phyloP scores from a whole-genome alignment of 2,113 vertebrate genomes.

The Phycodurus eques region DNA sequence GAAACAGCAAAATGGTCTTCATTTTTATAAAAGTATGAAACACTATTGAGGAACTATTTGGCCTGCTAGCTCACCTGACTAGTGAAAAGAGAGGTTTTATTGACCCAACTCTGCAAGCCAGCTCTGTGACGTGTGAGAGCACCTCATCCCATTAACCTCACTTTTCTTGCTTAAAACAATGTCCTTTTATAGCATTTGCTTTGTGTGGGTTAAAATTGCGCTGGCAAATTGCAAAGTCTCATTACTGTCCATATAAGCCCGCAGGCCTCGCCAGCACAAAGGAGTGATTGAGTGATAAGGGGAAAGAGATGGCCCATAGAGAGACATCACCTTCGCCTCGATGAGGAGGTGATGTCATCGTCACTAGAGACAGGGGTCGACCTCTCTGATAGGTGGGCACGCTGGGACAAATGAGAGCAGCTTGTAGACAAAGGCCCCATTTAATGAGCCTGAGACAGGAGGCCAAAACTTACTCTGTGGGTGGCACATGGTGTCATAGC shows the following conservation, averaged over 20 bases:
- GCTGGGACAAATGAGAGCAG: conserved; percentile 66
- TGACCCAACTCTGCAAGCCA: conserved; percentile 54
- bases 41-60: conserved; percentile 37
- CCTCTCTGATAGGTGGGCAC: conserved; percentile 66
- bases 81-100: conserved; percentile 68
- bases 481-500: conserved; percentile 76
- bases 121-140: conserved; percentile 57
- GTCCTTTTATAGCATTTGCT: conserved; percentile 69
- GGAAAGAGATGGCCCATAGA: conserved; percentile 57
- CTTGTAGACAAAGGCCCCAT: conserved; percentile 62
- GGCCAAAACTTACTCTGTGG: conserved; percentile 60
- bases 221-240: conserved; percentile 67
- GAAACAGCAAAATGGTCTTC: conserved; percentile 12
- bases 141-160: conserved; percentile 51
- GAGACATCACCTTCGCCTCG: conserved; percentile 69
- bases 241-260: conserved; percentile 68
- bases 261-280: conserved; percentile 67
- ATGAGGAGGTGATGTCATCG: conserved; percentile 73
- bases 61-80: conserved; percentile 67
- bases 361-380: conserved; percentile 59
- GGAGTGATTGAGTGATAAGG: conserved; percentile 69
- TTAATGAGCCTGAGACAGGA: conserved; percentile 72
- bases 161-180: conserved; percentile 70
- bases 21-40: not conserved
- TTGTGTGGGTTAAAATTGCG: conserved; percentile 66